Base-by-base conservation (phyloP, 2,797 vertebrate species). In the Taeniopygia guttata region DNA sequence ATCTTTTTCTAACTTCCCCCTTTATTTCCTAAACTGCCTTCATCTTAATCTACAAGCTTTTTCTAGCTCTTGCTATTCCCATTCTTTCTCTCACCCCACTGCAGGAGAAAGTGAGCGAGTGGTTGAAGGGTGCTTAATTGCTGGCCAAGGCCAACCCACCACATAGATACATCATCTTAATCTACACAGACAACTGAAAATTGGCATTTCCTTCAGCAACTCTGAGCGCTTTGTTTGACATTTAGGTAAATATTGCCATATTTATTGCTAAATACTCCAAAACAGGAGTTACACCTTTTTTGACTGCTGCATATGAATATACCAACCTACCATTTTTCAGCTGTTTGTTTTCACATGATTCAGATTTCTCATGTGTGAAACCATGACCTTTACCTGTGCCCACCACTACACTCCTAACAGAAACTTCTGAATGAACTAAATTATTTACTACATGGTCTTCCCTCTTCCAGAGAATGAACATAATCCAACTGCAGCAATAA, bases 51-150 rank as follows among this genome's bases (percentile, higher is more conserved):
- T 30, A 38, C 34, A 64, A 38, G 32, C 2, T 68, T 81, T 42
- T 74, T 67, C 63, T 75, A 75, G 23, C 25, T 73, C 68, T 73
- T 62, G 13, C 17, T 66, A 49, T 40, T 66, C 25, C 43, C 58
- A 10, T 66, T 73, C 59, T 38, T 34, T 55, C 55, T 54, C 55
- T 30, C 29, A 38, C 3, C 9, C 27, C n/a, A 11, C 21, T 17
- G 30, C 27, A 84, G 29, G 1, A 62, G 3, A 36, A 64, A 45
- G 27, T 2, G 9, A 83, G 8, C 0, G 0, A 81, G 30, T 13
- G 14, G 19, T 40, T 48, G 29, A 14, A 64, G 8, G 25, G 18
- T 52, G 42, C 32, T 34, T 30, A 20, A 75, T 11, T n/a, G 46
- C 30, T 36, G 18, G 11, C 36, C 48, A 62, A n/a, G 26, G 46